Conservation (phyloP, 2,888 invertebrate species). For the Nomada goodeniana region DNA sequence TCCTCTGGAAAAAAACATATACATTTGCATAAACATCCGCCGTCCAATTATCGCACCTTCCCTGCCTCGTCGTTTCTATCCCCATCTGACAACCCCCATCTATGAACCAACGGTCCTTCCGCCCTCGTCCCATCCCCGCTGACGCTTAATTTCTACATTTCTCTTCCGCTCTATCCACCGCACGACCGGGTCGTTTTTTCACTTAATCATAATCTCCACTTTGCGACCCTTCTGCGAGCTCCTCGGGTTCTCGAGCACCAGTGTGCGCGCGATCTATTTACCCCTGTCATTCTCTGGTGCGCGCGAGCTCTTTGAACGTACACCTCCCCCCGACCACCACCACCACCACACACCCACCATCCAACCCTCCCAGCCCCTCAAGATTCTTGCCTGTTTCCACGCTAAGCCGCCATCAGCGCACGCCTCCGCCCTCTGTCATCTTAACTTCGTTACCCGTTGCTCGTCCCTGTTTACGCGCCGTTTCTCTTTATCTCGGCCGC, state of each 20-base stretch:
- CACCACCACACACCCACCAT: too few species aligned
- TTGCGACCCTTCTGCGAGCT: neutral
- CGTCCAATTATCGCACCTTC: neutral
- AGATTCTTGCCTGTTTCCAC: slow-evolving; percentile 22
- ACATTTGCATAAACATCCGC: too few species aligned
- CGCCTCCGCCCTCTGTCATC: slow-evolving; percentile 24
- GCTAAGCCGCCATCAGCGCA: slow-evolving; percentile 13
- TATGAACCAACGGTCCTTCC: neutral
- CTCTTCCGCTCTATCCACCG: slow-evolving; percentile 14
- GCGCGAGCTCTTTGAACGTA: slow-evolving; percentile 9
- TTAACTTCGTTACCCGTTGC: slow-evolving; percentile 42
- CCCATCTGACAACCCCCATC: neutral
- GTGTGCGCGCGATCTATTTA: slow-evolving; percentile 29
- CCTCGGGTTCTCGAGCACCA: slow-evolving; percentile 5
- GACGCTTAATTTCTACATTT: slow-evolving; percentile 25
- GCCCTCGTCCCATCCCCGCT: neutral
- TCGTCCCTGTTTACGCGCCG: slow-evolving; percentile 42
- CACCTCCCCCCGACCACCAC: neutral
- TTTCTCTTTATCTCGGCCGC: slow-evolving; percentile 35
- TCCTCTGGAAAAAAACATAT: too few species aligned
- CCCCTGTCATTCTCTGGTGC: slow-evolving; percentile 36
- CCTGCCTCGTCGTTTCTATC: neutral
- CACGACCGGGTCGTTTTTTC: slow-evolving; percentile 16
- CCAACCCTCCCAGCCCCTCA: neutral
- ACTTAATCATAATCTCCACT: slow-evolving; percentile 39